These are phyloP conservation scores for Geotrypetes seraphini DNA, from an alignment of 2,797 vertebrate genomes.

Conservation along the genomic window DNA sequence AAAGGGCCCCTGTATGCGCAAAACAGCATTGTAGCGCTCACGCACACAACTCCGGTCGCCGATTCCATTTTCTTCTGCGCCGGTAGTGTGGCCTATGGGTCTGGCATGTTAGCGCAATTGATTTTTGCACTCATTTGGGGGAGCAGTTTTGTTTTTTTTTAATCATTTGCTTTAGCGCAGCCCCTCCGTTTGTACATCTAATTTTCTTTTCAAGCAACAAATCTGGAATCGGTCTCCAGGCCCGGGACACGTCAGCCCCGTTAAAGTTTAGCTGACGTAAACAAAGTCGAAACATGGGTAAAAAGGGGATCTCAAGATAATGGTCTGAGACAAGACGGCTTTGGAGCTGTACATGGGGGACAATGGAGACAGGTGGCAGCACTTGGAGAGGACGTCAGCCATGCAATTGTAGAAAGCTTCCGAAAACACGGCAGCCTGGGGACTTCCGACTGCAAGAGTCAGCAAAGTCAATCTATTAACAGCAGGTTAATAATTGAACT, in stretches of 20 bases:
- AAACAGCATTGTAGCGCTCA: too few relatives aligned
- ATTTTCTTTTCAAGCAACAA: too few relatives aligned
- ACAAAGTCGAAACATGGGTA: background rate
- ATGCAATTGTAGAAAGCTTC: background rate
- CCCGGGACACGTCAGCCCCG: background rate
- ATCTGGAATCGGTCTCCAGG: background rate
- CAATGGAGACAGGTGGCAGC: background rate
- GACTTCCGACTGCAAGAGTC: background rate
- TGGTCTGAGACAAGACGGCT: fast-evolving
- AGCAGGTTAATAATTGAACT: constrained; percentile 5
- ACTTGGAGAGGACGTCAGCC: background rate
- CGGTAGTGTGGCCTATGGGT: too few relatives aligned
- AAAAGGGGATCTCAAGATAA: background rate
- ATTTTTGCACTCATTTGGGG: too few relatives aligned
- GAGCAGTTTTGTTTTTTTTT: too few relatives aligned
- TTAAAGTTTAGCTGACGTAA: background rate
- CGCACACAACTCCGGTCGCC: too few relatives aligned
- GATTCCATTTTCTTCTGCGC: too few relatives aligned
- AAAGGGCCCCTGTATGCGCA: too few relatives aligned
- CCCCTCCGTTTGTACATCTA: too few relatives aligned
- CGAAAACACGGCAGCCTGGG: background rate
- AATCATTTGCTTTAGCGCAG: too few relatives aligned
- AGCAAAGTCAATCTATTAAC: constrained; percentile 13
- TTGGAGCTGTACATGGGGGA: background rate
- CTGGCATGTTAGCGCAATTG: too few relatives aligned